Evolutionary conservation across 2,797 vertebrate species (phyloP).

Genomic region (Cephalopachus bancanus): DNA sequence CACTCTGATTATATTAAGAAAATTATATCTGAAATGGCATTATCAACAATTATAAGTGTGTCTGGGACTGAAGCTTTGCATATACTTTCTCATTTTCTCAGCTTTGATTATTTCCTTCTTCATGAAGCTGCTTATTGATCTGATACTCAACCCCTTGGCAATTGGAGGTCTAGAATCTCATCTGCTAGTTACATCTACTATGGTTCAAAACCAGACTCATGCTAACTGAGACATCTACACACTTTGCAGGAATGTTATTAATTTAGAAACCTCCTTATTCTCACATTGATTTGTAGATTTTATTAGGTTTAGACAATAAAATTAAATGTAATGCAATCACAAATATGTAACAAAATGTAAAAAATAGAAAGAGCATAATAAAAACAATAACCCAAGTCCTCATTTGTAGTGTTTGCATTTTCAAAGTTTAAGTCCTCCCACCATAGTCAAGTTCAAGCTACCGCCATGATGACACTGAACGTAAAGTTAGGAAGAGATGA

Average conservation of each 20-base stretch:
- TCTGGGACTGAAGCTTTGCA: not conserved
- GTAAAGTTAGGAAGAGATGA: not conserved
- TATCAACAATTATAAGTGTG: not conserved
- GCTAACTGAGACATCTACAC: constrained; percentile 1
- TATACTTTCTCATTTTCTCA: constrained; percentile 50
- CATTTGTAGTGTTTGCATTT: not conserved
- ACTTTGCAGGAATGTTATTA: not conserved
- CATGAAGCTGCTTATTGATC: constrained; percentile 47
- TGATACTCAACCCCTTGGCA: constrained; percentile 6
- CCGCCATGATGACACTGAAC: rapidly evolving
- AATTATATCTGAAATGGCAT: not conserved
- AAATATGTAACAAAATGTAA: not conserved
- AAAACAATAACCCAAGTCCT: not conserved
- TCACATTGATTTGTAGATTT: constrained; percentile 41
- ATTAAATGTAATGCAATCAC: not conserved
- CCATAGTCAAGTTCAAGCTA: not conserved
- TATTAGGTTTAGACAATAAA: constrained; percentile 1
- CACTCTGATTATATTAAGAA: constrained; percentile 3
- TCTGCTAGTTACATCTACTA: constrained; percentile 64
- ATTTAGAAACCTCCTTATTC: constrained; percentile 35
- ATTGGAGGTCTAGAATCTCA: constrained; percentile 25
- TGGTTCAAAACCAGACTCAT: constrained; percentile 47
- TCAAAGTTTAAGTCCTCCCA: not conserved
- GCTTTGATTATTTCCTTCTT: constrained; percentile 46
- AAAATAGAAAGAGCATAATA: not conserved